phyloP scores from a whole-genome alignment of 1,140 invertebrate genomes.

The Ctenoplectra terminalis region DNA sequence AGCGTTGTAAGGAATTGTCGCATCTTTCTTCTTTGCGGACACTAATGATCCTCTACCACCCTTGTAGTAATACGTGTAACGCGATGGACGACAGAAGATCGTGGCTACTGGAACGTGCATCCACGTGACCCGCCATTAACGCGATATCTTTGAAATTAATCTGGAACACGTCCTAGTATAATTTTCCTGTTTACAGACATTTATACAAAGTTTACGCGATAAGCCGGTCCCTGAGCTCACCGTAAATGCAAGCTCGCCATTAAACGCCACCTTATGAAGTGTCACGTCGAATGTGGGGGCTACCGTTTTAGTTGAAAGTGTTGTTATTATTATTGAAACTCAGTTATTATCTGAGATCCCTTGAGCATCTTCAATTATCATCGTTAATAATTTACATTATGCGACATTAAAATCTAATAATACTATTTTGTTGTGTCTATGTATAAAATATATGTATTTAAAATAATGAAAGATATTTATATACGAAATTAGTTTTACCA shows the following conservation, averaged over 20 bases:
- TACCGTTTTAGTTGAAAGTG: too few species aligned
- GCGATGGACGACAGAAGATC: slow-evolving; percentile 45
- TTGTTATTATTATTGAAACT: too few species aligned
- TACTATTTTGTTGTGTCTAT: too few species aligned
- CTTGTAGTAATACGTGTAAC: background rate
- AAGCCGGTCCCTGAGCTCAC: slow-evolving; percentile 5
- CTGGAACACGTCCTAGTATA: slow-evolving; percentile 59
- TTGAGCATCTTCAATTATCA: too few species aligned
- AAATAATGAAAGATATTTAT: too few species aligned
- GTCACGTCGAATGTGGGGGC: background rate
- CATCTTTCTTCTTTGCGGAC: background rate
- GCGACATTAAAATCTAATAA: too few species aligned
- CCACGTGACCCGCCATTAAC: slow-evolving; percentile 60
- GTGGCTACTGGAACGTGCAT: background rate
- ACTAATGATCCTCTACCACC: slow-evolving; percentile 43
- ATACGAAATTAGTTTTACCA: too few species aligned
- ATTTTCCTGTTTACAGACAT: slow-evolving; percentile 59
- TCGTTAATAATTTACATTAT: too few species aligned
- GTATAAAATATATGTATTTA: too few species aligned
- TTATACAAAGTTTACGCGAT: slow-evolving; percentile 48
- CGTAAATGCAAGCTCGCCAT: slow-evolving; percentile 23
- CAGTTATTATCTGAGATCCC: too few species aligned
- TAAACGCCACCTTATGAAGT: slow-evolving; percentile 29
- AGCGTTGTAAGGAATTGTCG: background rate
- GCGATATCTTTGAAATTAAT: slow-evolving; percentile 66